Evolutionary conservation across 2,888 invertebrate species (phyloP).

Genomic region (Pheosia gnoma): DNA sequence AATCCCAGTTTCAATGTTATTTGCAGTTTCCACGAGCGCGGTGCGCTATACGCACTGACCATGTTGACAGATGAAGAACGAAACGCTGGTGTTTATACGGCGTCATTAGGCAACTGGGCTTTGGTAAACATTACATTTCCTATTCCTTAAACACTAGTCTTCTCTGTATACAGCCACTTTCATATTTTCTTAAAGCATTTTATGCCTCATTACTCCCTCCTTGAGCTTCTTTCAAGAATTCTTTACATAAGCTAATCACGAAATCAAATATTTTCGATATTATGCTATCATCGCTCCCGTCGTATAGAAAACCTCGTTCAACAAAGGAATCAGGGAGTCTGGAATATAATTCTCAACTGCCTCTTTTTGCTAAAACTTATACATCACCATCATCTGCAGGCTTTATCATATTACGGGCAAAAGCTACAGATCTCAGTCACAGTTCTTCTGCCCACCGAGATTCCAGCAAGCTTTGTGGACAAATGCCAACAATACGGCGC

Average conservation of each 20-base stretch:
- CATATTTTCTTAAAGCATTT: too few species aligned
- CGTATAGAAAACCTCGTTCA: too few species aligned
- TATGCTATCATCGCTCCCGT: too few species aligned
- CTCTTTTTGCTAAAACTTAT: not conserved
- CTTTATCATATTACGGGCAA: slow-evolving; percentile 88
- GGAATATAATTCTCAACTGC: too few species aligned
- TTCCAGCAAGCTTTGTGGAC: slow-evolving; percentile 92
- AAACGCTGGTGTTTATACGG: slow-evolving; percentile 90
- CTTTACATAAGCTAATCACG: too few species aligned
- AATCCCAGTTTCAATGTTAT: not conserved
- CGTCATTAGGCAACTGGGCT: slow-evolving; percentile 96
- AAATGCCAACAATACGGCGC: slow-evolving; percentile 91
- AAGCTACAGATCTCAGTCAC: slow-evolving; percentile 87
- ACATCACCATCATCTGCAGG: slow-evolving; percentile 46
- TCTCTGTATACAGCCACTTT: not conserved
- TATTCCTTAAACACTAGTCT: not conserved
- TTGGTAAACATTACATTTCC: slow-evolving; percentile 59
- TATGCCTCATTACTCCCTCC: too few species aligned
- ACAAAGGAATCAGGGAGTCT: too few species aligned
- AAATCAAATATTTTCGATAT: too few species aligned
- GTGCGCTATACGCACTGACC: slow-evolving; percentile 91
- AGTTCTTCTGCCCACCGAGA: slow-evolving; percentile 93
- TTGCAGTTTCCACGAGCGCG: slow-evolving; percentile 93
- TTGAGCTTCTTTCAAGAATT: too few species aligned
- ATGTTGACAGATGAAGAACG: slow-evolving; percentile 88